Base-by-base conservation (phyloP, 2,888 invertebrate species). In the Drosophila silvestris region DNA sequence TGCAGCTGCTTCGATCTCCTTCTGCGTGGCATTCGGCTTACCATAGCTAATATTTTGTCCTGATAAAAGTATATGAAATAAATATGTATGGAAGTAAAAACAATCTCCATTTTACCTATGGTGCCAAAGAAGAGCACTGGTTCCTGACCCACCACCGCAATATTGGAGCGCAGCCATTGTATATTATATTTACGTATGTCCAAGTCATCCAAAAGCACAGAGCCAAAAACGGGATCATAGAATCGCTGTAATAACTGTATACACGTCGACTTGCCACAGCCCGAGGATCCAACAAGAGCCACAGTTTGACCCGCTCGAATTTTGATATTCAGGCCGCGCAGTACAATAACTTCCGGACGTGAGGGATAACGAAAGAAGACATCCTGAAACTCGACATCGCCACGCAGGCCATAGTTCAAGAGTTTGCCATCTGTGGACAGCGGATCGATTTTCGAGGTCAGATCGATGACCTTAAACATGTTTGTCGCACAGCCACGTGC, bases 111-210 rank as follows among this genome's bases (percentile, higher is more conserved):
- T 58, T 54, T 76, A 92, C 91, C 90, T 72, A 98, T 97, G 30
- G 96, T 95, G 6, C 97, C 96, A 85, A 96, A 96, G 92, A 98
- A 98, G 10, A 98, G 94, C 6, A 97, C 96, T 0, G 97, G 98
- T 82, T 98, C 98, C 92, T 98, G 98, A 0, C 97, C 97, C 19
- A 98, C 98, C 7, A 98, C 95, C 0, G 97, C 97, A 74, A 98
- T 96, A 90, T 97, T 96, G 37, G 95, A 95, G 62, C 98, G 94
- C 32, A 97, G 92, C 95, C 97, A 96, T 33, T 95, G 94, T 32
- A 92, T 95, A 91, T 97, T 97, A 75, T 97, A 93, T 69, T 95
- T 94, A 35, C 95, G 94, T 60, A 97, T 94, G 89, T 97, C 95
- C 67, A 95, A 91, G 0, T 95, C 95, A 57, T 96, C 96, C 4